Evolutionary conservation across 1,140 invertebrate genomes (phyloP), one percentile per base, ranked within the genome.

Genomic region (Trichogramma pretiosum): DNA sequence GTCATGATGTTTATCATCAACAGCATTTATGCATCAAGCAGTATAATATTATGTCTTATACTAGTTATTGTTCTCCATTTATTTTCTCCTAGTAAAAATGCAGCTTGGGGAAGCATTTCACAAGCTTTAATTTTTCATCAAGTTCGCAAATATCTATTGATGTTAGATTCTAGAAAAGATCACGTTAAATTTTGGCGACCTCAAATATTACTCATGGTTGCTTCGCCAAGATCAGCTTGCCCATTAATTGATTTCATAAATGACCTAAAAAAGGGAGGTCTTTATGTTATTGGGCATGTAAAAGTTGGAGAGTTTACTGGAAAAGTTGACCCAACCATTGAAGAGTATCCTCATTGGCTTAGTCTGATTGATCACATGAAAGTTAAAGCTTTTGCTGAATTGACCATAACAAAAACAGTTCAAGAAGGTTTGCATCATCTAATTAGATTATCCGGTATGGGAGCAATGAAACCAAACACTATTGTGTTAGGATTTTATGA

Each of bases 121-220:
- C 96, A 99, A 75, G 96, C 96, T 11, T 77, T 99, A 5, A 98
- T 99, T 62, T 99, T 99, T 68, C 96, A 99, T 67, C 96, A 99
- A 80, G 87, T 86, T 1, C 75, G 96, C 32, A 99, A 99, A 68
- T 99, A 99, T 70, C 74, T 99, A 5, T 66, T 99, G 0, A 81
- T 99, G 64, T 68, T 99, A 58, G 96, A 99, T 69, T 87, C 87
- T 3, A 78, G 96, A 5, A 96, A 98, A 55, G 89, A 96, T 65
- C 96, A 99, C 67, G 93, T 99, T 1, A 99, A 98, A 73, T 99
- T 94, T 70, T 99, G 97, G 97, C 73, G 96, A 21, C 96, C 96
- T 1, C 96, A 99, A 74, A 90, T 99, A 67, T 67, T 99, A 9
- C 70, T 99, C 1, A 76, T 99, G 68, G 85, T 99, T 4, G 81